Evolutionary conservation across 2,797 vertebrate genomes (phyloP).

Genomic region (Lacerta bilineata): DNA sequence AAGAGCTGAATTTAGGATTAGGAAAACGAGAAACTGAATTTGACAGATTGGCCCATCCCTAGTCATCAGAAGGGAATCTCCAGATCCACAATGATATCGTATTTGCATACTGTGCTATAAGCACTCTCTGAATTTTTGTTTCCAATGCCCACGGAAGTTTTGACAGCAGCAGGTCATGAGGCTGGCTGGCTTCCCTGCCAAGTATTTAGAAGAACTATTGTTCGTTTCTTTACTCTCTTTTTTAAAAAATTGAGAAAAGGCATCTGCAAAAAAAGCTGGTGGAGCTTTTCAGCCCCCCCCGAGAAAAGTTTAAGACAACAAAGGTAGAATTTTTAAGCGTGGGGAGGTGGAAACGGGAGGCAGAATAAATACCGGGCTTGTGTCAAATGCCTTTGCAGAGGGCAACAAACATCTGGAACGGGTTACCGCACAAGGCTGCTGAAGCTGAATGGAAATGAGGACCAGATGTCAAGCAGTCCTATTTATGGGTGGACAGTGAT

Average conservation of each 20-base stretch:
- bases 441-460: conserved; percentile 58
- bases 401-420: conserved; percentile 67
- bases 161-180: neutral
- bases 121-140: neutral
- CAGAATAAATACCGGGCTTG: neutral
- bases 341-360: neutral
- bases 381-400: conserved; percentile 39
- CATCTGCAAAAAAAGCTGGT: neutral
- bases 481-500: neutral
- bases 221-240: neutral
- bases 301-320: neutral
- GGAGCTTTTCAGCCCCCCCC: rapidly evolving
- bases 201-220: neutral
- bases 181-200: neutral
- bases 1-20: no score
- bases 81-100: no score
- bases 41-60: no score
- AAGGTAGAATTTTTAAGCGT: neutral
- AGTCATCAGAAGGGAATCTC: neutral
- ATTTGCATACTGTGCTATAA: neutral
- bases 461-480: conserved; percentile 27
- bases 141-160: neutral
- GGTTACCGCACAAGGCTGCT: conserved; percentile 46
- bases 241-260: neutral
- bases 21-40: no score